A percentile compares a stretch with the other conserved stretches of the same genome.
Evolutionary conservation across 37 sponge, comb jelly and placozoan species (phyloP).

Genomic region (Oopsacas minuta): DNA sequence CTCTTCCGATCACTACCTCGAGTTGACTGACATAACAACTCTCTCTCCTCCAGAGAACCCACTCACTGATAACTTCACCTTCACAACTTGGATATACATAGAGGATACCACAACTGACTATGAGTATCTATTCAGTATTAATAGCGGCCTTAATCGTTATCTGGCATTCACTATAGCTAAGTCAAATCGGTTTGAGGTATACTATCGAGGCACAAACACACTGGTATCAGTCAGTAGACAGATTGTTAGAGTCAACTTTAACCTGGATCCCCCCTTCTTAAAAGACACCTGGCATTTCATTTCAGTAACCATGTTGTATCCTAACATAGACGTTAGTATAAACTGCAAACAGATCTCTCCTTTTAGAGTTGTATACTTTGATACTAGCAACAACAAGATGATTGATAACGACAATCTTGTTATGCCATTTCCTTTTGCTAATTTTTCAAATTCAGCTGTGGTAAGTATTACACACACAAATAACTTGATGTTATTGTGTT

Average conservation of each 20-base stretch:
- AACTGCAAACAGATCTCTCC: neutral
- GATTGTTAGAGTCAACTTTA: neutral
- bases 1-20: neutral
- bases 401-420: neutral
- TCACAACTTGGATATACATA: neutral
- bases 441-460: neutral
- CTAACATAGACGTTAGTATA: neutral
- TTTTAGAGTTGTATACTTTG: neutral
- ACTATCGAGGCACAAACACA: neutral
- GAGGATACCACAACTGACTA: neutral
- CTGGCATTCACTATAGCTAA: neutral
- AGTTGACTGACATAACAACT: neutral
- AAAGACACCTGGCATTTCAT: neutral
- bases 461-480: neutral
- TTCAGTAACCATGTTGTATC: neutral
- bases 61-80: neutral
- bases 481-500: neutral
- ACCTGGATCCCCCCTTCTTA: neutral
- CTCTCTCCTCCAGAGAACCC: neutral
- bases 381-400: neutral
- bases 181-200: neutral
- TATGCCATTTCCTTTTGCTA: neutral
- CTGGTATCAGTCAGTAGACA: neutral
- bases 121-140: constrained; percentile 3
- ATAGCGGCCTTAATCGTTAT: neutral